A percentile compares a stretch with the other conserved stretches of the same genome.
Evolutionary conservation across 2,797 vertebrate genomes (phyloP).

Genomic region (Acanthurus lineatus): DNA sequence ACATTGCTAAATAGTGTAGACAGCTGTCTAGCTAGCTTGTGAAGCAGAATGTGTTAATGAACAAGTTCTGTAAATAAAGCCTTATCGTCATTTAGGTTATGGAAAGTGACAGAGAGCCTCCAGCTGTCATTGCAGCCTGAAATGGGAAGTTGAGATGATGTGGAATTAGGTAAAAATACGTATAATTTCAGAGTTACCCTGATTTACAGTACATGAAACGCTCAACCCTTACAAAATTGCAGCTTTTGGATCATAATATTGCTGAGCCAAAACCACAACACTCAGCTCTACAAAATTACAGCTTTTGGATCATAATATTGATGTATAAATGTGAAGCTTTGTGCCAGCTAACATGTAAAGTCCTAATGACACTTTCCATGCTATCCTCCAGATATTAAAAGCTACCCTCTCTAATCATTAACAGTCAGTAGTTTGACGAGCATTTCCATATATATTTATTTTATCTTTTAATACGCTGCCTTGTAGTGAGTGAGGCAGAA

Average conservation of each 20-base stretch:
- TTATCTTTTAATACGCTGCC: constrained; percentile 64
- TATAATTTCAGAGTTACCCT: neutral
- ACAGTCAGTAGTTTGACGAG: constrained; percentile 38
- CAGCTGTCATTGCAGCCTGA: constrained; percentile 5
- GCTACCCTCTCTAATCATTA: constrained; percentile 27
- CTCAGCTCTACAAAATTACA: neutral
- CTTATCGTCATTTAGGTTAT: constrained; percentile 35
- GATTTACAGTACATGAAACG: neutral
- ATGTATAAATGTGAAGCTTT: neutral
- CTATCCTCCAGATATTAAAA: constrained; percentile 27
- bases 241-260: neutral
- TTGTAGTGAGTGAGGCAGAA: constrained; percentile 23
- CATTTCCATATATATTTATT: constrained; percentile 47
- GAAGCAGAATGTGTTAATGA: constrained; percentile 70
- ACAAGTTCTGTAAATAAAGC: constrained; percentile 63
- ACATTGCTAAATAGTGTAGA: constrained; percentile 37
- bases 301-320: neutral
- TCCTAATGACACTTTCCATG: constrained; percentile 10
- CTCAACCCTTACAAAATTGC: neutral
- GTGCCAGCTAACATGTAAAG: neutral
- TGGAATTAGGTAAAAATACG: neutral
- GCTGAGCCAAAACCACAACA: neutral
- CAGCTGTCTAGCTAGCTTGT: constrained; percentile 47
- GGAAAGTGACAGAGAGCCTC: constrained; percentile 7
- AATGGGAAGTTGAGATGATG: constrained; percentile 2